These are phyloP conservation scores for Sepiola atlantica DNA, from an alignment of 2,888 invertebrate species.

Conservation along the genomic window DNA sequence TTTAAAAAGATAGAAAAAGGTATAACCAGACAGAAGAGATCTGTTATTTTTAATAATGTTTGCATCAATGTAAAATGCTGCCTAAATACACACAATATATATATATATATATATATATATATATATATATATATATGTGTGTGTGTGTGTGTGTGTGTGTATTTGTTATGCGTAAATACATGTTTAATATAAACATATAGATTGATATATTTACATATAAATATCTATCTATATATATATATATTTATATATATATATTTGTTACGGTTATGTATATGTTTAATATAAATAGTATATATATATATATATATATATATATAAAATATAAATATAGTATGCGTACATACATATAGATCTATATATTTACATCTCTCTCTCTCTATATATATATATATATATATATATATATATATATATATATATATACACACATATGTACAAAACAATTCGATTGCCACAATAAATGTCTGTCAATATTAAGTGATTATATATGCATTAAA, in stretches of 20 bases:
- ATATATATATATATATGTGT: background rate
- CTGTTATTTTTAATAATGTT: no score
- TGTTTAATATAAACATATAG: background rate
- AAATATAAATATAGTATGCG: background rate
- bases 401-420: background rate
- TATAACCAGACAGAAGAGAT: no score
- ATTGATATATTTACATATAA: background rate
- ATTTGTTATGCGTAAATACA: background rate
- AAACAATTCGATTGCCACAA: no score
- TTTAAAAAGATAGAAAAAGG: no score
- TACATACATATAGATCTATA: background rate
- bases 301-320: background rate
- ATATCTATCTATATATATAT: background rate
- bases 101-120: no score
- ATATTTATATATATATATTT: background rate
- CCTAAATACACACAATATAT: no score
- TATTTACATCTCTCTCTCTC: background rate
- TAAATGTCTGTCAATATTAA: no score
- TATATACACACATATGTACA: no score
- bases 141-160: background rate
- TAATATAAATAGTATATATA: no score
- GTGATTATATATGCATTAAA: no score
- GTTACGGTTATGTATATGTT: no score
- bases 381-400: background rate
- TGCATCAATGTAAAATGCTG: no score